Evolutionary conservation across 2,113 vertebrate genomes (phyloP), one percentile per base, ranked within the genome.

Genomic region (Hippoglossus stenolepis): DNA sequence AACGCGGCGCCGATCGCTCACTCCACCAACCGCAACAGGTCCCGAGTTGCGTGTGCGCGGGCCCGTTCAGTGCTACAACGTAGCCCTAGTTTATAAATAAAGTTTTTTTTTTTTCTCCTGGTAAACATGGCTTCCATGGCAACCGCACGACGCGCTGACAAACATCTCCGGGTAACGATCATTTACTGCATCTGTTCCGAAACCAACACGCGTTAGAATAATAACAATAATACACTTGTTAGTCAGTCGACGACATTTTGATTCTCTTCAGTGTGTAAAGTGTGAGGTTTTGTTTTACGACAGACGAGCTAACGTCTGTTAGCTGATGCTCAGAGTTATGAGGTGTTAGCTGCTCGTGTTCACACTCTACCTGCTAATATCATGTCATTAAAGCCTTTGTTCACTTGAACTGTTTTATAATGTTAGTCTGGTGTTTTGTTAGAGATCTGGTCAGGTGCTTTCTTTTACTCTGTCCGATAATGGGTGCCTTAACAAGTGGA

Each of bases 101-200:
- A 91, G 88, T 89, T 89, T 67, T 47, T 20, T 75, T 75, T 75
- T 49, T 73, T 82, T 31, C 31, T 31, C 5, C 31, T 31, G 49
- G 64, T 21, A 63, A 90, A 90, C 45, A 93, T 94, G 93, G 91
- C 91, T 24, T 11, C 91, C 92, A 14, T 93, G 77, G 88, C 92
- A 90, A 94, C 93, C 35, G 0, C 20, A 5, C n/a, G 9, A 8
- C 11, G 31, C 24, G 35, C 40, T 4, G 79, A 67, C 4, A 65
- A 66, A 81, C 79, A 18, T 3, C 23, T 1, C 26, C 31, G n/a
- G 88, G 90, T 89, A 89, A 2, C 20, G 76, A 35, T 60, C 0
- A 15, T 35, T 70, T 47, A 1, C 12, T 58, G 1, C 0, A 5
- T 64, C 68, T 68, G 3, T 13, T 38, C 0, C 8, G 0, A 45